Conservation (phyloP, 2,797 vertebrate genomes). For the Urosaurus nigricauda region DNA sequence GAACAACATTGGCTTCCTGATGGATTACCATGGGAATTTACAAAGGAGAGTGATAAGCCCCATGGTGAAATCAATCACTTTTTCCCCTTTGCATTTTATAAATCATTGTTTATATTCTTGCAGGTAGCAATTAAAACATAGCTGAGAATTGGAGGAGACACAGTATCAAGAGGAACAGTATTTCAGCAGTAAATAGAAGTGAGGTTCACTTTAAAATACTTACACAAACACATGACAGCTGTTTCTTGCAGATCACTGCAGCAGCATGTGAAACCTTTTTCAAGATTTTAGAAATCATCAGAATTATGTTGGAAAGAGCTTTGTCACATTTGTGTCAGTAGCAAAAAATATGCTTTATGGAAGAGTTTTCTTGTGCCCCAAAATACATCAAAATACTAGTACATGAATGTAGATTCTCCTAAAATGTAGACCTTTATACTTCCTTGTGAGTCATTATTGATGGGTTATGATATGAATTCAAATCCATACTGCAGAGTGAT, state of each 20-base stretch:
- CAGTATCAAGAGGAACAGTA: constrained; percentile 37
- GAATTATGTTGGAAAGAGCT: constrained; percentile 27
- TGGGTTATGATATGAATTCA: not conserved
- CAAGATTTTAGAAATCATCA: constrained; percentile 41
- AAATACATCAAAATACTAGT: not conserved
- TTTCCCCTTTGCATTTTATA: constrained; percentile 37
- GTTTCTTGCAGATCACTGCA: constrained; percentile 4
- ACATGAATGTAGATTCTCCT: not conserved
- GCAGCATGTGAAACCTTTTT: constrained; percentile 28
- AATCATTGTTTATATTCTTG: constrained; percentile 52
- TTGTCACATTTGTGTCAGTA: constrained; percentile 47
- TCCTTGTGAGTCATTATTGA: constrained; percentile 1
- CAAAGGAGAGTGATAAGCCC: constrained; percentile 66
- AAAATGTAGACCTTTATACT: not conserved
- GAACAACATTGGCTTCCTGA: constrained; percentile 63
- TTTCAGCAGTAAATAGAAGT: constrained; percentile 41
- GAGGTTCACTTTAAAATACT: constrained; percentile 63
- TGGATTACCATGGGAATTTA: constrained; percentile 53
- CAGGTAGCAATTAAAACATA: constrained; percentile 61
- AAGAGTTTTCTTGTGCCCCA: not conserved
- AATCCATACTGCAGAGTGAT: constrained; percentile 12
- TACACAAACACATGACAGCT: constrained; percentile 55
- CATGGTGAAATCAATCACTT: constrained; percentile 66
- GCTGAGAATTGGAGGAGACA: constrained; percentile 41
- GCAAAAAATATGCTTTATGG: constrained; percentile 24